These are phyloP conservation scores for Acrocephalus arundinaceus DNA, from an alignment of 2,113 vertebrate genomes.

Conservation along the genomic window DNA sequence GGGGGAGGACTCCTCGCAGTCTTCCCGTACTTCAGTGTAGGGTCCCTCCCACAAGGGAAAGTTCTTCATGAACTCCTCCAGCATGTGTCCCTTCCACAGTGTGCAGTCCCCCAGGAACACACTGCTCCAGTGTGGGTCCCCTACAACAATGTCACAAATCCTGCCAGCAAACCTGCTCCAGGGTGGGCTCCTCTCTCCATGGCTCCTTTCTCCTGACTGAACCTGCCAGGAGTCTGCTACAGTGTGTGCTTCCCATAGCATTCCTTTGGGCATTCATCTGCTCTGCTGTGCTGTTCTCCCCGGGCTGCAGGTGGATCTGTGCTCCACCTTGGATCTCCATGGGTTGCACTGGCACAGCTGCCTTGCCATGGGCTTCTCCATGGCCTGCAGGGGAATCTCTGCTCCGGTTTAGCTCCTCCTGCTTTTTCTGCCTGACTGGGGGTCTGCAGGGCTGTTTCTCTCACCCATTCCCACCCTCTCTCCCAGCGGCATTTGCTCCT, in stretches of 20 bases:
- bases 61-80: background rate
- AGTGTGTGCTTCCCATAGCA: background rate
- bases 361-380: background rate
- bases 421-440: background rate
- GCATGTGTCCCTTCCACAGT: background rate
- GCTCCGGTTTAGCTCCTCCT: background rate
- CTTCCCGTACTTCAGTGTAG: fast-evolving
- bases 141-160: no score
- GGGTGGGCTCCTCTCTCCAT: background rate
- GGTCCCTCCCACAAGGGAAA: background rate
- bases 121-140: background rate
- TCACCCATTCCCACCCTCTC: background rate
- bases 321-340: background rate
- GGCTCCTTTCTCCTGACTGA: background rate
- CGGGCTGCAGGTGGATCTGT: background rate
- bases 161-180: background rate
- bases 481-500: background rate
- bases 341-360: background rate
- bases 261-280: background rate
- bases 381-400: background rate
- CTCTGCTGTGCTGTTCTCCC: background rate
- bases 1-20: fast-evolving
- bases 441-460: background rate
- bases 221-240: background rate
- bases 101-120: background rate